Conservation (phyloP, 2,888 invertebrate species). For the Caenorhabditis sulstoni region DNA sequence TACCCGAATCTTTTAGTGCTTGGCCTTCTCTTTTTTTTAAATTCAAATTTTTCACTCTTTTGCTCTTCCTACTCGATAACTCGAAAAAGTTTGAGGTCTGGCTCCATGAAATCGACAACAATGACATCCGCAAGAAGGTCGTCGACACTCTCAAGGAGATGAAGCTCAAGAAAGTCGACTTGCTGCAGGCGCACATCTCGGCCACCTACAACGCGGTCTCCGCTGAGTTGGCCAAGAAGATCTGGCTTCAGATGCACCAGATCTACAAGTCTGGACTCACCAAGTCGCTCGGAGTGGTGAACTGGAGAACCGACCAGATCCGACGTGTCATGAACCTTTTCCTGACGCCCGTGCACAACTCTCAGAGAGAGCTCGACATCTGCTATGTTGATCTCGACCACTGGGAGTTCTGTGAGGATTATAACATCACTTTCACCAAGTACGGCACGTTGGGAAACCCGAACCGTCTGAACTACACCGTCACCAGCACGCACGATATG, state of each 20-base stretch:
- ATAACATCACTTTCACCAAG: slow-evolving; percentile 84
- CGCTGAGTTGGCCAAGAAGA: neutral
- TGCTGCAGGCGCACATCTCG: too few relatives aligned
- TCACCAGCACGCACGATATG: slow-evolving; percentile 29
- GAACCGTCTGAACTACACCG: slow-evolving; percentile 69
- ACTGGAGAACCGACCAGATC: slow-evolving; percentile 88
- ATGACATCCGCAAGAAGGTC: too few relatives aligned
- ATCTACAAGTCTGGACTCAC: slow-evolving; percentile 85
- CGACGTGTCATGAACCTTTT: slow-evolving; percentile 83
- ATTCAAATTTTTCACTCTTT: too few relatives aligned
- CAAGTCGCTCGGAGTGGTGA: slow-evolving; percentile 85
- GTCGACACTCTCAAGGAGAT: too few relatives aligned
- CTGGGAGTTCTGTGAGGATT: slow-evolving; percentile 83
- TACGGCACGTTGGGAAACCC: slow-evolving; percentile 81
- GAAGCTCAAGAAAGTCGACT: too few relatives aligned
- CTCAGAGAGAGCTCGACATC: slow-evolving; percentile 87
- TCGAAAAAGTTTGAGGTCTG: too few relatives aligned
- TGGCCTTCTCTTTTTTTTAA: too few relatives aligned
- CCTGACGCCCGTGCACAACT: slow-evolving; percentile 82
- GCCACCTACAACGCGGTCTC: too few relatives aligned
- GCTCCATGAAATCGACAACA: too few relatives aligned
- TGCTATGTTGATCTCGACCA: slow-evolving; percentile 87
- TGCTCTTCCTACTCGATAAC: too few relatives aligned
- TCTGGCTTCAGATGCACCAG: slow-evolving; percentile 12
- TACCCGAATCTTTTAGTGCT: too few relatives aligned